A percentile compares a stretch with the other conserved stretches of the same genome.
phyloP scores from a whole-genome alignment of 2,797 vertebrate genomes.

The Sebastes melanostomus region DNA sequence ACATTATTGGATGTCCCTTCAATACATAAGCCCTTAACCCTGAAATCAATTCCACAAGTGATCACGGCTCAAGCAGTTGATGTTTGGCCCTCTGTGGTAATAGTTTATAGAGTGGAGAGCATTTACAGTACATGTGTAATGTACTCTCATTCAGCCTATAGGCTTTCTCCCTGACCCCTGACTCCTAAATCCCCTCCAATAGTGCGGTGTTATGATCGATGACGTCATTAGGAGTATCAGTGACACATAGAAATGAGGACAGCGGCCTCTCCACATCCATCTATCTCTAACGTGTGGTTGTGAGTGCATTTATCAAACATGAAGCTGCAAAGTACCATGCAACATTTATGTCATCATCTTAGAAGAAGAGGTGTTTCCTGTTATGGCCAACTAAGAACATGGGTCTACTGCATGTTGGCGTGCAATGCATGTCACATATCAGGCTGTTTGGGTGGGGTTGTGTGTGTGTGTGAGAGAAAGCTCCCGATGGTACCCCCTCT shows the following conservation, averaged over 20 bases:
- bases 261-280: conserved; percentile 15
- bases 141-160: conserved; percentile 26
- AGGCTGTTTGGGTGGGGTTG: background rate
- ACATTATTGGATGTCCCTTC: conserved; percentile 32
- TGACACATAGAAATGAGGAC: conserved; percentile 49
- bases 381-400: background rate
- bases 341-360: conserved; percentile 16
- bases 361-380: background rate
- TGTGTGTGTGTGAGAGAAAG: background rate
- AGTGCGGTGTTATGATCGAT: conserved; percentile 39
- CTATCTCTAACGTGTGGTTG: background rate
- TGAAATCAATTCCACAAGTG: conserved; percentile 50
- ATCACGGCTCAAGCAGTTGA: conserved; percentile 11
- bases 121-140: conserved; percentile 23
- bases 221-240: conserved; percentile 51
- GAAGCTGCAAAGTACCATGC: background rate
- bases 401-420: background rate
- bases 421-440: background rate
- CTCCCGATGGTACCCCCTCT: conserved; percentile 3
- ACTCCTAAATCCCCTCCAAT: conserved; percentile 44
- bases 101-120: conserved; percentile 19
- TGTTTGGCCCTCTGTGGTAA: conserved; percentile 37
- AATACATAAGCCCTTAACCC: conserved; percentile 14
- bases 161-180: conserved; percentile 56
- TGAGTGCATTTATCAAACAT: conserved; percentile 15